Evolutionary conservation across 1,140 invertebrate species (phyloP).

Genomic region (Drosophila ogumai): DNA sequence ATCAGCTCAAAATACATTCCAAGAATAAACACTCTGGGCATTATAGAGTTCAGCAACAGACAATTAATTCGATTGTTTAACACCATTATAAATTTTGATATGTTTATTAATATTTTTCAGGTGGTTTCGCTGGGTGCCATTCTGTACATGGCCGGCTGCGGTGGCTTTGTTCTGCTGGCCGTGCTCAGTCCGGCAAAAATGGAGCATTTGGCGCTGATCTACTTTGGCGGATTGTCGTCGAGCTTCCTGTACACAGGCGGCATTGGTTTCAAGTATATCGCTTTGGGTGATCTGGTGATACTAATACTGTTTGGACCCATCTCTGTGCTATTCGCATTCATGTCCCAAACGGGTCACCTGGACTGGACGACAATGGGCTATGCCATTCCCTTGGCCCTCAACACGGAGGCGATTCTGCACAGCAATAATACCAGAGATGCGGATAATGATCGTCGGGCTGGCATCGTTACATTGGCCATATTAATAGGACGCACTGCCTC

Average conservation of each 20-base stretch:
- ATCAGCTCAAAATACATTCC: neutral
- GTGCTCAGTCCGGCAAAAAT: slow-evolving; percentile 94
- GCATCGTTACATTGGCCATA: slow-evolving; percentile 96
- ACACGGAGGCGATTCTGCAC: slow-evolving; percentile 97
- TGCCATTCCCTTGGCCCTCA: slow-evolving; percentile 96
- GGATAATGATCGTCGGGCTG: slow-evolving; percentile 92
- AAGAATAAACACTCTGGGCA: neutral
- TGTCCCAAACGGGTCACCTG: slow-evolving; percentile 94
- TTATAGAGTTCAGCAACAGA: neutral
- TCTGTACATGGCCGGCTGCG: slow-evolving; percentile 93
- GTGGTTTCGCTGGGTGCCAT: slow-evolving; percentile 94
- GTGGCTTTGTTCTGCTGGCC: slow-evolving; percentile 93
- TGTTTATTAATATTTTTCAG: slow-evolving; percentile 53
- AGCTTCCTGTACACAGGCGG: slow-evolving; percentile 97
- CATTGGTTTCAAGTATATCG: slow-evolving; percentile 97
- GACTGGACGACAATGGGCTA: slow-evolving; percentile 95
- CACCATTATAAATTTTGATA: slow-evolving; percentile 11
- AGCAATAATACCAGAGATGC: slow-evolving; percentile 97
- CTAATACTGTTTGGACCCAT: slow-evolving; percentile 97
- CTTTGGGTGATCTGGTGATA: slow-evolving; percentile 95
- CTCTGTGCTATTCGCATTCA: slow-evolving; percentile 96
- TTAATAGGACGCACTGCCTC: slow-evolving; percentile 96
- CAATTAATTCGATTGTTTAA: slow-evolving; percentile 4
- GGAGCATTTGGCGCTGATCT: slow-evolving; percentile 96
- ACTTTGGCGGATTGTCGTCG: slow-evolving; percentile 98